A percentile compares a stretch with the other conserved stretches of the same genome.
These are phyloP conservation scores for Bruchidius siliquastri DNA, from an alignment of 2,888 invertebrate species.

Conservation along the genomic window DNA sequence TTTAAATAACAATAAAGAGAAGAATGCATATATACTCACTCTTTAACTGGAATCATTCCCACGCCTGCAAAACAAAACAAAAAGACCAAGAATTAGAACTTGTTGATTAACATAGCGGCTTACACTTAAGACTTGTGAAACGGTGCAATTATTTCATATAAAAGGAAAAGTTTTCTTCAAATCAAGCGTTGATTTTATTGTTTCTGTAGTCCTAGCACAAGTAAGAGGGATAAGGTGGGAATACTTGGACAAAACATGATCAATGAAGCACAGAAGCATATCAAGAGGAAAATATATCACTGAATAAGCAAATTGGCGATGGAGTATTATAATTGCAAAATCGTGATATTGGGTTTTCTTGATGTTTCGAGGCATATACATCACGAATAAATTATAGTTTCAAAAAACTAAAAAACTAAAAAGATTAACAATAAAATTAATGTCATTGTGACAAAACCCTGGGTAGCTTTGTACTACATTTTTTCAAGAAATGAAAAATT, in stretches of 20 bases:
- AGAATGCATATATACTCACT: constrained; percentile 58
- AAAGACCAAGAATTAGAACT: background rate
- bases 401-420: too few species aligned
- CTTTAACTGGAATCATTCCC: constrained; percentile 90
- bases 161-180: background rate
- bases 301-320: too few species aligned
- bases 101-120: background rate
- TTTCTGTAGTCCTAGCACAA: too few species aligned
- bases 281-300: too few species aligned
- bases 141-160: background rate
- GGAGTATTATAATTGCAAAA: too few species aligned
- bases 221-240: background rate
- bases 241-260: background rate
- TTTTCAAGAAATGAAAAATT: too few species aligned
- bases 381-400: too few species aligned
- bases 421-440: too few species aligned
- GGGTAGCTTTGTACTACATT: too few species aligned
- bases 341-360: too few species aligned
- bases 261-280: background rate
- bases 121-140: background rate
- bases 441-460: too few species aligned
- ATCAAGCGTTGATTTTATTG: background rate
- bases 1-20: constrained; percentile 3
- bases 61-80: constrained; percentile 65
- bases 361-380: too few species aligned